A percentile compares a stretch with the other conserved stretches of the same genome.
Conservation (phyloP, 2,113 vertebrate species). For the Peromyscus californicus region DNA sequence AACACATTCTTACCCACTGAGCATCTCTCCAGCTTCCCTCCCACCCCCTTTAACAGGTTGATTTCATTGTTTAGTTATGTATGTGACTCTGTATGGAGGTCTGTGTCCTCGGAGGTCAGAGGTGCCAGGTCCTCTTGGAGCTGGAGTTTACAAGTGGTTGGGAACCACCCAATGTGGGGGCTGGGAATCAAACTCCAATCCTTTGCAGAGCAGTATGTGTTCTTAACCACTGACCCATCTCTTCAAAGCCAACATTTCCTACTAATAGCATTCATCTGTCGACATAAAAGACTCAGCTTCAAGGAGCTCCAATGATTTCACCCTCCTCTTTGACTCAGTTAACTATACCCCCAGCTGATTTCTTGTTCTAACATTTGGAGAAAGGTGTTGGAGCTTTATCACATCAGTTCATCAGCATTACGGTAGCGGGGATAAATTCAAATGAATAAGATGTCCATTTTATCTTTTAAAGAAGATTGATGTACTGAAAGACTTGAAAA, state of each 20-base stretch:
- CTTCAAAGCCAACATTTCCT: not conserved
- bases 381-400: not conserved
- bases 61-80: not conserved
- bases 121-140: not conserved
- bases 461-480: not conserved
- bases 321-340: not conserved
- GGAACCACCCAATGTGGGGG: not conserved
- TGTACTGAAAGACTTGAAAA: constrained; percentile 7
- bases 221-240: not conserved
- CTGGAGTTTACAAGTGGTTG: not conserved
- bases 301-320: not conserved
- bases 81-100: not conserved
- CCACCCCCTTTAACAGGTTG: not conserved
- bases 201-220: not conserved
- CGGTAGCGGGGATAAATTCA: not conserved
- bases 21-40: not conserved
- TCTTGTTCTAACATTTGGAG: not conserved
- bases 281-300: not conserved
- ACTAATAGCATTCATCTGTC: not conserved
- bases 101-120: not conserved
- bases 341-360: not conserved
- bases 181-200: not conserved
- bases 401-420: not conserved
- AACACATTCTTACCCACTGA: not conserved
- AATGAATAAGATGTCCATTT: constrained; percentile 45